Conservation (phyloP, 2,888 invertebrate species). For the Ectobius pallidus region DNA sequence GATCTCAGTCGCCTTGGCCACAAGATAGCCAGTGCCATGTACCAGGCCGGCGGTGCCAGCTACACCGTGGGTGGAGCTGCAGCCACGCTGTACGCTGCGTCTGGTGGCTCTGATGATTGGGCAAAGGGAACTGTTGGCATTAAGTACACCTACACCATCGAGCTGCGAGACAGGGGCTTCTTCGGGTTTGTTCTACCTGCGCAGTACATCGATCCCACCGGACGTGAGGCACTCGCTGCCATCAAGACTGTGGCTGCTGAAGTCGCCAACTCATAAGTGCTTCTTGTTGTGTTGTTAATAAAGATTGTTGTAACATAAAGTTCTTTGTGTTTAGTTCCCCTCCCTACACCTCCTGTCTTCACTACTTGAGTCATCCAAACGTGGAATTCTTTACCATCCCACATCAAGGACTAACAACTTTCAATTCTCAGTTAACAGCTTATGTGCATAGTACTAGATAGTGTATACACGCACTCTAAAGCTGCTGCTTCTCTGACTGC, state of each 20-base stretch:
- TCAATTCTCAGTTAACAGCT: too few species aligned
- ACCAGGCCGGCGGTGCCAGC: constrained; percentile 46
- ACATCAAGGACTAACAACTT: too few species aligned
- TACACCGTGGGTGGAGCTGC: constrained; percentile 77
- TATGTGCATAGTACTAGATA: too few species aligned
- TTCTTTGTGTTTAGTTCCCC: too few species aligned
- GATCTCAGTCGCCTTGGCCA: constrained; percentile 50
- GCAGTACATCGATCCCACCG: constrained; percentile 74
- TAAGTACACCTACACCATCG: constrained; percentile 89
- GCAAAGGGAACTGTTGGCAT: constrained; percentile 82
- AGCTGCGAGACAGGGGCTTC: constrained; percentile 82
- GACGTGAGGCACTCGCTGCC: constrained; percentile 75
- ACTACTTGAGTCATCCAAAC: too few species aligned
- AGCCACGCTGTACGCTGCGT: constrained; percentile 72
- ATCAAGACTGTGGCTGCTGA: constrained; percentile 63
- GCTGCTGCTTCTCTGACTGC: too few species aligned
- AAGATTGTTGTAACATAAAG: too few species aligned
- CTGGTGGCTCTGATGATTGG: constrained; percentile 80
- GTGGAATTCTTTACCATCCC: too few species aligned
- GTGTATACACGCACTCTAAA: too few species aligned
- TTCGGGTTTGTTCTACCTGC: constrained; percentile 89
- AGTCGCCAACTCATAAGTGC: too few species aligned
- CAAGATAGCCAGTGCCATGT: constrained; percentile 49
- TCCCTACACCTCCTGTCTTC: too few species aligned
- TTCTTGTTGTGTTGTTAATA: too few species aligned